Evolutionary conservation across 2,888 invertebrate genomes (phyloP).

Genomic region (Trissonchulus latispiculum): DNA sequence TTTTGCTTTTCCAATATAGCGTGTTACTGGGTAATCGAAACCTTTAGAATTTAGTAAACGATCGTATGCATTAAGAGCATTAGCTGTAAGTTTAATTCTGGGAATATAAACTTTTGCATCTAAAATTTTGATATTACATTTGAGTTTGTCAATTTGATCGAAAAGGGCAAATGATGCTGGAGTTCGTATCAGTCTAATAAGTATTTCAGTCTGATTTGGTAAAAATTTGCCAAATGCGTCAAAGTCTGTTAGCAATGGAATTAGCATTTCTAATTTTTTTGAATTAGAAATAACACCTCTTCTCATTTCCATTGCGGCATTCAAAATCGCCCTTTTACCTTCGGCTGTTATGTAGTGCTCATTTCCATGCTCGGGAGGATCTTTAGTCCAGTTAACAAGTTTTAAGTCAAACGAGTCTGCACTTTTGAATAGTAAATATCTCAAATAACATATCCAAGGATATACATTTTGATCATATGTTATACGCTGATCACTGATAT

Average conservation of each 20-base stretch:
- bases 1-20: neutral
- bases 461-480: neutral
- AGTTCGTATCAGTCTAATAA: neutral
- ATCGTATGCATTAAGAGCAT: neutral
- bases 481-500: neutral
- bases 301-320: neutral
- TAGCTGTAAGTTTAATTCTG: neutral
- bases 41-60: neutral
- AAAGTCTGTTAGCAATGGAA: neutral
- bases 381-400: neutral
- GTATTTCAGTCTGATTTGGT: neutral
- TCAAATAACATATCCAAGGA: neutral
- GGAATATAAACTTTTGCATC: neutral
- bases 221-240: neutral
- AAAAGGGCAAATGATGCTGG: neutral
- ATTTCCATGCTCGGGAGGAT: neutral
- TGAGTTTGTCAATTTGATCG: neutral
- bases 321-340: neutral
- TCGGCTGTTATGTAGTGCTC: neutral
- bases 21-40: neutral
- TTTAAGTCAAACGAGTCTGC: neutral
- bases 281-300: neutral
- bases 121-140: neutral
- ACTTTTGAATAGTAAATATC: neutral
- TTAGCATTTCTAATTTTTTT: neutral